Evolutionary conservation across 53 echinoderm and acorn worm genomes (phyloP).

Genomic region (Glandiceps talaboti): DNA sequence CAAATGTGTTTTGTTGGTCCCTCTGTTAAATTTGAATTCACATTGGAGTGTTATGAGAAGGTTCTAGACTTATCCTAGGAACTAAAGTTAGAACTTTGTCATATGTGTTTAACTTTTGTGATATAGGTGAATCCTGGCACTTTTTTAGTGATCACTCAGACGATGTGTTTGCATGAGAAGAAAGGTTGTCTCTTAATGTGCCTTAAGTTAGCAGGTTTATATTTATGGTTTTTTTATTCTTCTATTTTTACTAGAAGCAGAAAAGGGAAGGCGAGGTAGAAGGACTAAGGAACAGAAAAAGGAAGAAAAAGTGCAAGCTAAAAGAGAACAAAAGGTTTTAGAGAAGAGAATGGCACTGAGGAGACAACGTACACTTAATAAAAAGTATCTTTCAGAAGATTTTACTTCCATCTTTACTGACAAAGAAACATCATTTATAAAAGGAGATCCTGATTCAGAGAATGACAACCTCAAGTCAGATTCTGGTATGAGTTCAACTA

Average conservation of each 20-base stretch:
- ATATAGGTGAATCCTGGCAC: no score
- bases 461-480: neutral
- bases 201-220: no score
- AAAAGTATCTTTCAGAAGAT: conserved; percentile 36
- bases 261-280: neutral
- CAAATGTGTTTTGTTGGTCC: no score
- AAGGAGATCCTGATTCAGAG: neutral
- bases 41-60: no score
- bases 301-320: conserved; percentile 24
- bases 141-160: no score
- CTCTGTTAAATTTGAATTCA: no score
- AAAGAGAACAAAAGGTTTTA: conserved; percentile 40
- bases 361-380: conserved; percentile 28
- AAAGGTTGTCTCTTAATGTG: no score
- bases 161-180: no score
- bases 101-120: no score
- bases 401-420: conserved; percentile 26
- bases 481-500: neutral
- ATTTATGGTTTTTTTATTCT: neutral
- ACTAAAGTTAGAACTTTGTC: no score
- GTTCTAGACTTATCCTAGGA: no score
- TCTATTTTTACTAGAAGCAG: neutral
- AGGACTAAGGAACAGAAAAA: conserved; percentile 27
- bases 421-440: neutral
- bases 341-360: conserved; percentile 46